Conservation (phyloP, 2,113 vertebrate species). For the Lepus timidus region DNA sequence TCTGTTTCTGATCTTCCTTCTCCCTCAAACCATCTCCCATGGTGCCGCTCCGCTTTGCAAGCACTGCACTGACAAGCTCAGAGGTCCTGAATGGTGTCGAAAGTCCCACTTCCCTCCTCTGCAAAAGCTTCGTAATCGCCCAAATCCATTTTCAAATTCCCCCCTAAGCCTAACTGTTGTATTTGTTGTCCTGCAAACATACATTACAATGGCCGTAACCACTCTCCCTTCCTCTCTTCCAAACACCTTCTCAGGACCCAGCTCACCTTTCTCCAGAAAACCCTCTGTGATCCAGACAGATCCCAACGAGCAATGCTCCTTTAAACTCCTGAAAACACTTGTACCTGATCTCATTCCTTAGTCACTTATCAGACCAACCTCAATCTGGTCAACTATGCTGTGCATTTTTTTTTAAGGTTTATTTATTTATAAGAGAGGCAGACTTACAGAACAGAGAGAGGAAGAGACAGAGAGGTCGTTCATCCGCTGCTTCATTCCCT, state of each 20-base stretch:
- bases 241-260: not conserved
- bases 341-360: not conserved
- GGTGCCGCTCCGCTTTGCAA: not conserved
- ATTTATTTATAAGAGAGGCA: too few relatives aligned
- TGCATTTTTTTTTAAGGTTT: not conserved
- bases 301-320: not conserved
- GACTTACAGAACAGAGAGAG: too few relatives aligned
- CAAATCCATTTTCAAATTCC: not conserved
- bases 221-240: not conserved
- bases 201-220: not conserved
- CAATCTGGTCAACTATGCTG: not conserved
- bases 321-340: not conserved
- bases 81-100: not conserved
- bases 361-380: not conserved
- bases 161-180: not conserved
- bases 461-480: too few relatives aligned
- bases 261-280: not conserved
- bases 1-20: not conserved
- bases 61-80: not conserved
- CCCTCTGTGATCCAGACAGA: not conserved
- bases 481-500: too few relatives aligned
- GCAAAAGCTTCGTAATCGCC: not conserved
- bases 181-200: too few relatives aligned
- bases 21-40: not conserved
- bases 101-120: not conserved